Conservation (phyloP, 2,797 vertebrate species). For the Phalanger gymnotis region DNA sequence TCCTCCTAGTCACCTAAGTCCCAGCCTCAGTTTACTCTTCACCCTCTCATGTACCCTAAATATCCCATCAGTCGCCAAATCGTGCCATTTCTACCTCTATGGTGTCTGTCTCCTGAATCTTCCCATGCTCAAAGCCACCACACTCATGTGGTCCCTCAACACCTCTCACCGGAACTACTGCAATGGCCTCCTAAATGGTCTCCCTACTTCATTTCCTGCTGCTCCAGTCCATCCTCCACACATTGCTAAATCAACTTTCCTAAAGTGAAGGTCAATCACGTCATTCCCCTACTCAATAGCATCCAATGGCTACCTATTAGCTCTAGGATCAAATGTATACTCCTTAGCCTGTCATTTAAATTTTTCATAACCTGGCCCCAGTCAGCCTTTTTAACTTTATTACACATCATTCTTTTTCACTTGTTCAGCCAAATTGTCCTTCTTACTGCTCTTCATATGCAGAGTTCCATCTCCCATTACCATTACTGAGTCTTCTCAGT, state of each 20-base stretch:
- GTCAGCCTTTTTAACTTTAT: conserved; percentile 1
- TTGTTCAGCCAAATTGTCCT: background rate
- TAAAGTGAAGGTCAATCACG: conserved; percentile 15
- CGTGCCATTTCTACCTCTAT: background rate
- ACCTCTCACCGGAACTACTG: background rate
- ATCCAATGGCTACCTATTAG: background rate
- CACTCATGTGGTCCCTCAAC: background rate
- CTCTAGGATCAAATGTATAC: background rate
- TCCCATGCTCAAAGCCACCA: background rate
- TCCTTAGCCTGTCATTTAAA: background rate
- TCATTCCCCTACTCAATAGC: conserved; percentile 5
- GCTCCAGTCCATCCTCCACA: background rate
- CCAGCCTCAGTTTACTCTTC: background rate
- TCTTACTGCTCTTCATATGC: background rate
- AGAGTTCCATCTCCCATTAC: background rate
- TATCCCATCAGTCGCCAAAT: background rate
- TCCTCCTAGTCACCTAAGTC: background rate
- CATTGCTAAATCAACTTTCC: conserved; percentile 1
- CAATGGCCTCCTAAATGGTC: background rate
- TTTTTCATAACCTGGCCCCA: background rate
- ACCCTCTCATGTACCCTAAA: background rate
- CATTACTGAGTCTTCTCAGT: background rate
- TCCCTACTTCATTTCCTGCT: conserved; percentile 3
- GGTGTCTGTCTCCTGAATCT: background rate
- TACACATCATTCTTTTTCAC: conserved; percentile 7